phyloP scores from a whole-genome alignment of 2,113 vertebrate genomes.

The Lamprologus tigripictilis region DNA sequence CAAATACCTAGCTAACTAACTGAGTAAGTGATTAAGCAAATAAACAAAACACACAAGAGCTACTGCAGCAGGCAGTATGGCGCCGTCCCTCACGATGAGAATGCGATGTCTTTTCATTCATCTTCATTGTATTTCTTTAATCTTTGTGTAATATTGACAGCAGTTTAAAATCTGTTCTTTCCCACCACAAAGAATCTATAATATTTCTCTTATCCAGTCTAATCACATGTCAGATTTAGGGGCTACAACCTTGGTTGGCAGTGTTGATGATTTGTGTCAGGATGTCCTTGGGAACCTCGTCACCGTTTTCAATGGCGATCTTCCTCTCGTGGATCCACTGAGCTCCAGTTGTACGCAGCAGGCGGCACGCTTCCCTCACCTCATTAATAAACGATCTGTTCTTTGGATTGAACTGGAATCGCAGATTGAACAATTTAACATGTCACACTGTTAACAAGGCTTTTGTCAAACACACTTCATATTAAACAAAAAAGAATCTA shows the following conservation, averaged over 20 bases:
- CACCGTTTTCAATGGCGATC: slow-evolving; percentile 70
- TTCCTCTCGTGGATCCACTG: slow-evolving; percentile 77
- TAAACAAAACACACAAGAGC: not conserved
- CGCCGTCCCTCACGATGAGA: not conserved
- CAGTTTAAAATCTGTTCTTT: not conserved
- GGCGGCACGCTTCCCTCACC: slow-evolving; percentile 64
- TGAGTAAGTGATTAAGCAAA: not conserved
- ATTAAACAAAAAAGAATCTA: rapidly evolving
- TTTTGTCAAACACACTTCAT: not conserved
- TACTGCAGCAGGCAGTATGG: not conserved
- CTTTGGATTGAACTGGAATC: slow-evolving; percentile 67
- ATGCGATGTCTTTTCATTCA: rapidly evolving
- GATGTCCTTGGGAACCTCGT: slow-evolving; percentile 78
- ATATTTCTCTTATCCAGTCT: rapidly evolving
- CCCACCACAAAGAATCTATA: rapidly evolving
- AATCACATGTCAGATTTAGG: not conserved
- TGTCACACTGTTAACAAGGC: not conserved
- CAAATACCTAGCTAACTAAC: not conserved
- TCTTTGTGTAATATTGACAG: not conserved
- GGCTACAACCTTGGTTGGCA: slow-evolving; percentile 42
- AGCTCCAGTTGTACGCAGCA: slow-evolving; percentile 78
- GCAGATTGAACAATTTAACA: not conserved
- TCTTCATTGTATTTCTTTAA: rapidly evolving
- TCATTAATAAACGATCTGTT: slow-evolving; percentile 71
- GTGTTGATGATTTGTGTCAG: slow-evolving; percentile 85